Evolutionary conservation across 1,140 invertebrate genomes (phyloP), one percentile per base, ranked within the genome.

Genomic region (Bombus consobrinus): DNA sequence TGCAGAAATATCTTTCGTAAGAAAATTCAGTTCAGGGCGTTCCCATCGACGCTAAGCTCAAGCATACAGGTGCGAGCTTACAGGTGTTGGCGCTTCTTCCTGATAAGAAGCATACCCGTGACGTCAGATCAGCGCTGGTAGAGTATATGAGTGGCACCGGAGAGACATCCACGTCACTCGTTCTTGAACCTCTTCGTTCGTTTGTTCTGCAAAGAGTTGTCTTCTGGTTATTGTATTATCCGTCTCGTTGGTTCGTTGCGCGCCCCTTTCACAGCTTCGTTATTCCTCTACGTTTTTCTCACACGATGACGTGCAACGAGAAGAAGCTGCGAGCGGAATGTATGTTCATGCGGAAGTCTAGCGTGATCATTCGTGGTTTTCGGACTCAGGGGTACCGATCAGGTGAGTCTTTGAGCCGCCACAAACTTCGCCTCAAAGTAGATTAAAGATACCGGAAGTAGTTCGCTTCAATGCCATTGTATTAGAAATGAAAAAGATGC

Each of bases 131-230:
- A 91, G 81, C 91, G 89, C 93, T 91, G 78, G 85, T 93, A 93
- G 94, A 90, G 94, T 95, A 95, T 95, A 95, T 95, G 93, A 95
- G 93, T 92, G 92, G 92, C 91, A 85, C 91, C 91, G 68, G 84
- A 89, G 91, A 90, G 87, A 90, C 90, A 87, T 94, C 93, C 94
- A 95, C 94, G 94, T 95, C 94, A 95, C 93, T 95, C 91, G 91
- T 94, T 94, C 92, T 94, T 93, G 90, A 89, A 91, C 94, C 89
- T 89, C 86, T 84, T 88, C 90, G 87, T 92, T 92, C 90, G 91
- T 89, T 91, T 91, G 89, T 89, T 89, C 88, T 78, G 85, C 59
- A 83, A 86, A 77, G 57, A 80, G 84, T 89, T 64, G 57, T 86
- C 81, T 57, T 59, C 41, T 72, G 32, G 57, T 89, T 77, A 39